Percentiles rank a stretch among this genome's conserved stretches.
phyloP scores from a whole-genome alignment of 2,888 invertebrate species.

The Pardosa pseudoannulata region DNA sequence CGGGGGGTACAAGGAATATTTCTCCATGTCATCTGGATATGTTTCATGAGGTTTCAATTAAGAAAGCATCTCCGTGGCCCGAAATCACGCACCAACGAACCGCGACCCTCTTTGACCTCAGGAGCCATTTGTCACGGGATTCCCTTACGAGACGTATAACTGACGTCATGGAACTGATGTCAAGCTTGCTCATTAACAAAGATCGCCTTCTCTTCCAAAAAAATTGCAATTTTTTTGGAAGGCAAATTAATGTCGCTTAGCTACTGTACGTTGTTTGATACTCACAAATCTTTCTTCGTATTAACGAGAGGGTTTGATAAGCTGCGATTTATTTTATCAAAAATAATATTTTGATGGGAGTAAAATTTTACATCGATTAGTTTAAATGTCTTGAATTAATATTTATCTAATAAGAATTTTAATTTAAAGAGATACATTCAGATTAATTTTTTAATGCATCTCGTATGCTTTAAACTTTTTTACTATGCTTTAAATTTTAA shows the following conservation, averaged over 20 bases:
- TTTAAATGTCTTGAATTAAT: no score
- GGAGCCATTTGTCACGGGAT: conserved; percentile 53
- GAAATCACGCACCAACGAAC: conserved; percentile 56
- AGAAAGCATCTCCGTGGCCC: conserved; percentile 60
- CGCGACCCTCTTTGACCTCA: conserved; percentile 58
- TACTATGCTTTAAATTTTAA: no score
- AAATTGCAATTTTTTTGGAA: background rate
- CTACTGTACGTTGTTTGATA: background rate
- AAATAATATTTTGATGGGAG: no score
- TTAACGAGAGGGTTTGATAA: no score
- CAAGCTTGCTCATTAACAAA: conserved; percentile 10
- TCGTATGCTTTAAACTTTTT: no score
- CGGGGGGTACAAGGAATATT: conserved; percentile 31
- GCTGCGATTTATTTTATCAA: no score
- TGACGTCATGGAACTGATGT: conserved; percentile 17
- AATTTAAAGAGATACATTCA: no score
- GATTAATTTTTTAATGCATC: no score
- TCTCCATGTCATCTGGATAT: conserved; percentile 57
- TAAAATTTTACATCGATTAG: no score
- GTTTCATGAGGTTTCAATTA: conserved; percentile 70
- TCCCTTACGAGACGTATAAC: conserved; percentile 40
- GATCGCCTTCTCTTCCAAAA: background rate
- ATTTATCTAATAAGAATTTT: no score
- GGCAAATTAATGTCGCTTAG: background rate
- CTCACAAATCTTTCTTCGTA: background rate